Base-by-base conservation (phyloP, 2,888 invertebrate genomes). In the Cremastobaeus sp. region DNA sequence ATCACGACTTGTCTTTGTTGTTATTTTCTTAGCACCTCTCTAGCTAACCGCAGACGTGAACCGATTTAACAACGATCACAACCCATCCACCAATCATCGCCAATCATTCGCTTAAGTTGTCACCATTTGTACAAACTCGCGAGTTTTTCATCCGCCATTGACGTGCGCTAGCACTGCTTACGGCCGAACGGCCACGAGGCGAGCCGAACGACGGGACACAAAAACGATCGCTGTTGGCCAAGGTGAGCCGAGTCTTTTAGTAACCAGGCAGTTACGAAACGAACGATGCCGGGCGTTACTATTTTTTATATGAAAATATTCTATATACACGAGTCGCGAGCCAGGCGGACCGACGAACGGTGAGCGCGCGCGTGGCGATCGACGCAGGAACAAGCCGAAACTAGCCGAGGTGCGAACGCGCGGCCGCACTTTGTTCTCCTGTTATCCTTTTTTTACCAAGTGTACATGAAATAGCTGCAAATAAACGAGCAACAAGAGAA, bases 221-320 rank as follows among this genome's bases (percentile, higher is more conserved):
- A 52, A 54, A 45, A 50, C 35, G 28, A 37, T 45, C 57, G 35
- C 17, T 20, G 11, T 34, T 45, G 45, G 34, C 34, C 45, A 55
- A 41, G 39, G 45, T 32, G 11, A 52, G 21, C 3, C 21, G 34
- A 15, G 9, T 14, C 20, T 55, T 54, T 18, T 3, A 45, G 45
- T 34, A 34, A 45, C 57, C 15, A 34, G 37, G 43, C 57, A 25
- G n/a, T 57, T 57, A 34, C 57, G 8, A 34, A 14, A 28, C 25
- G 52, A 52, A n/a, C 37, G 37, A 34, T 48, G 55, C 65, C 71
- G 25, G 59, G 71, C 62, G 72, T 71, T 74, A 57, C 62, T 77
- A 76, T 71, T 78, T 78, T 78, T 76, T 77, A 35, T 47, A 60
- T 14, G 4, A 17, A 11, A 18, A 39, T 39, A 9, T 18, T 39